A percentile compares a stretch with the other conserved stretches of the same genome.
Evolutionary conservation across 2,888 invertebrate species (phyloP).

Genomic region (Agriopis leucophaearia): DNA sequence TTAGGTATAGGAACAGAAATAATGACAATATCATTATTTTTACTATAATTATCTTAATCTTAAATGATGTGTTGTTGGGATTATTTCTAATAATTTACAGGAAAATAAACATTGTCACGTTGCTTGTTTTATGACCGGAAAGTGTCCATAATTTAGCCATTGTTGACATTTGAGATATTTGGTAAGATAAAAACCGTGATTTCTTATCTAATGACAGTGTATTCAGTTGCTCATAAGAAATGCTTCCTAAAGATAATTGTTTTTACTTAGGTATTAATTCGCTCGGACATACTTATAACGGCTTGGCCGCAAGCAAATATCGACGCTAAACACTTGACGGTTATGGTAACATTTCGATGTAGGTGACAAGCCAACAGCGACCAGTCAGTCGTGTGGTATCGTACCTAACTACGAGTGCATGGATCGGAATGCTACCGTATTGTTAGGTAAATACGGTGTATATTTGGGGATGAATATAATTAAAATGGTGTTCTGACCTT

Average conservation of each 20-base stretch:
- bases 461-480: no score
- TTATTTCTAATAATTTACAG: slow-evolving; percentile 1
- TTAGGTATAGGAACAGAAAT: neutral
- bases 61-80: neutral
- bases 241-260: neutral
- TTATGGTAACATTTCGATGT: neutral
- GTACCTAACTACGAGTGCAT: neutral
- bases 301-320: no score
- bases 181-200: slow-evolving; percentile 22
- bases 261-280: neutral
- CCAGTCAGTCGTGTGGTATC: no score
- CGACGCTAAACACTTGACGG: neutral
- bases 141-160: slow-evolving; percentile 11
- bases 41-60: neutral
- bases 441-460: neutral
- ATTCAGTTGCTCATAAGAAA: slow-evolving; percentile 7
- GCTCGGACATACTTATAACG: neutral
- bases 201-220: slow-evolving; percentile 25
- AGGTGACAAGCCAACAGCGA: no score
- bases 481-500: no score
- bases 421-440: neutral
- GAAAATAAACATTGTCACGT: slow-evolving; percentile 10
- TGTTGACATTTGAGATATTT: slow-evolving; percentile 34
- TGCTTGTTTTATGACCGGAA: slow-evolving; percentile 27
- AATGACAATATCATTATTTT: neutral